Evolutionary conservation across 1,140 invertebrate genomes (phyloP).

Genomic region (Orius insidiosus): DNA sequence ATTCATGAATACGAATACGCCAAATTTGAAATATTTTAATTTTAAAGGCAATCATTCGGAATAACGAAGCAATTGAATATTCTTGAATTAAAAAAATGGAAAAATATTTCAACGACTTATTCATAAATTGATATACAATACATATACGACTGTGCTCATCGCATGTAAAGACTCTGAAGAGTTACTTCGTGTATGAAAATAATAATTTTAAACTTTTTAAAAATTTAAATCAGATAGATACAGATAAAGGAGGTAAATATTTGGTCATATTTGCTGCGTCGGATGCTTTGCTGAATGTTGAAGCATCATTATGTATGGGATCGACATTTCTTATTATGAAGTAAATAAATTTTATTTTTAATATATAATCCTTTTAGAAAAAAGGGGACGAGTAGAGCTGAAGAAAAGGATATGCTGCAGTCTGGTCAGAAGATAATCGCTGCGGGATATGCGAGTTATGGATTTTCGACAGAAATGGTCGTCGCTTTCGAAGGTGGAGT

Average conservation of each 20-base stretch:
- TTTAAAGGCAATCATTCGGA: background rate
- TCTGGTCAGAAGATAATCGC: background rate
- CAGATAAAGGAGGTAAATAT: no score
- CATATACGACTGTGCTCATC: constrained; percentile 2
- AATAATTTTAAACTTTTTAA: no score
- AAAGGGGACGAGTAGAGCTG: background rate
- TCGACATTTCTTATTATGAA: no score
- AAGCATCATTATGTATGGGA: no score
- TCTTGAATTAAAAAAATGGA: background rate
- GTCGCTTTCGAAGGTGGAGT: constrained; percentile 3
- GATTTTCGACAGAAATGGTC: constrained; percentile 3
- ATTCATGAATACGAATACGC: background rate
- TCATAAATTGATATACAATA: constrained; percentile 2
- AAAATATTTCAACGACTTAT: constrained; percentile 7
- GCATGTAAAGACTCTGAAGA: constrained; percentile 5
- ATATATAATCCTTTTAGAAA: no score
- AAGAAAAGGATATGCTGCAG: constrained; percentile 2
- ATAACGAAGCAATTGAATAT: background rate
- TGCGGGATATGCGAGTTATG: constrained; percentile 2
- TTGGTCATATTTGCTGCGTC: no score
- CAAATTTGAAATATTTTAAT: background rate
- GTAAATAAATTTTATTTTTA: no score
- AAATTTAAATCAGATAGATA: no score
- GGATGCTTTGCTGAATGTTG: no score
- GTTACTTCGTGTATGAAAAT: background rate